Percentiles rank a stretch among this genome's conserved stretches.
Conservation (phyloP, 53 echinoderm and acorn worm species). For the Pentamera pediparva region DNA sequence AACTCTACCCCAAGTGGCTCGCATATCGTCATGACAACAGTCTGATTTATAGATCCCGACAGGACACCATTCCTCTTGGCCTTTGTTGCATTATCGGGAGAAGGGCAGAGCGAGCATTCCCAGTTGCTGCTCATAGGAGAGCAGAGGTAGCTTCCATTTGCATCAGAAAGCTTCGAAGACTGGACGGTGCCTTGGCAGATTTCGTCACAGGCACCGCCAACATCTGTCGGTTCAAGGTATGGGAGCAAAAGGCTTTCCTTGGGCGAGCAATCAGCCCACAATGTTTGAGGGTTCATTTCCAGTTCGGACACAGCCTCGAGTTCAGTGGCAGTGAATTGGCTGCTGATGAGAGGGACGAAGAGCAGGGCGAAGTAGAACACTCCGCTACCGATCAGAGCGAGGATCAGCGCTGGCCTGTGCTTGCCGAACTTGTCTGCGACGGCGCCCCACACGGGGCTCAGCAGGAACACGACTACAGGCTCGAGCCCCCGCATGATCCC, state of each 20-base stretch:
- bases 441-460: constrained; percentile 74
- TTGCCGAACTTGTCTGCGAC: constrained; percentile 78
- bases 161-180: not conserved
- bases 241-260: not conserved
- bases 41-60: not conserved
- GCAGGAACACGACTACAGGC: constrained; percentile 56
- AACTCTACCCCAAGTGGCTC: not conserved
- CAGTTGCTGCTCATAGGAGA: not conserved
- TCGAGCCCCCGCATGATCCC: constrained; percentile 77
- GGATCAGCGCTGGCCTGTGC: constrained; percentile 53
- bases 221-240: not conserved
- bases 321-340: constrained; percentile 22
- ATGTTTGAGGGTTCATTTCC: not conserved
- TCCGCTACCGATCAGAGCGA: constrained; percentile 46
- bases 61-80: not conserved
- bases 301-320: not conserved
- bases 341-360: constrained; percentile 53
- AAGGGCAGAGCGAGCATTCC: constrained; percentile 10
- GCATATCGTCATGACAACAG: not conserved
- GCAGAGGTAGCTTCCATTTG: not conserved
- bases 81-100: not conserved
- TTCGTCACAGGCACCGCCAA: not conserved
- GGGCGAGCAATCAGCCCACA: not conserved
- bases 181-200: constrained; percentile 1
- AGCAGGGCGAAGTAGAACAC: constrained; percentile 50